Evolutionary conservation across 1,140 invertebrate species (phyloP).

Genomic region (Drosophila mauritiana): DNA sequence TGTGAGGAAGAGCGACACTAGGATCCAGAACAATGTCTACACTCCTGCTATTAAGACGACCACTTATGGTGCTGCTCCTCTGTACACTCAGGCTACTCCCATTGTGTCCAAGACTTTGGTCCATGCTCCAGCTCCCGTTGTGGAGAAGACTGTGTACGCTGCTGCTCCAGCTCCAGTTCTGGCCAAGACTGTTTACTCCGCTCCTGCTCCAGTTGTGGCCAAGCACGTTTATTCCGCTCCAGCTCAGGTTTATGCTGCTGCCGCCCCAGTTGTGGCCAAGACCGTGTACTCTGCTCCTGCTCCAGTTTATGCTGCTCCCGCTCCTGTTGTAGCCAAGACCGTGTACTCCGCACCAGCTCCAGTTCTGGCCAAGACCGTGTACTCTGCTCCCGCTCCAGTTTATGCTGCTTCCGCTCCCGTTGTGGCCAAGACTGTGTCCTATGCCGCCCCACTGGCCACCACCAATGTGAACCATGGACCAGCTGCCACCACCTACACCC

Average conservation of each 20-base stretch:
- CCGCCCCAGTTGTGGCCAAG: constrained; percentile 67
- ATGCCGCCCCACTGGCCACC: constrained; percentile 85
- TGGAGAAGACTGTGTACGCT: constrained; percentile 49
- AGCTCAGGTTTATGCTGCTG: constrained; percentile 65
- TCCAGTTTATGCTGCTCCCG: constrained; percentile 71
- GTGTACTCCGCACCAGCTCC: constrained; percentile 86
- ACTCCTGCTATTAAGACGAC: constrained; percentile 75
- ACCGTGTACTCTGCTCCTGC: constrained; percentile 85
- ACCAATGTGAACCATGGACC: constrained; percentile 79
- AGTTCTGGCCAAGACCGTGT: constrained; percentile 57
- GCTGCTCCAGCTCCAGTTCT: constrained; percentile 30
- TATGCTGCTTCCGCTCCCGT: constrained; percentile 45
- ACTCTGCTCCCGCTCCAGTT: constrained; percentile 84
- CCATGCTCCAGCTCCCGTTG: constrained; percentile 73
- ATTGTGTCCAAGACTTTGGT: constrained; percentile 53
- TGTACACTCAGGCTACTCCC: constrained; percentile 71
- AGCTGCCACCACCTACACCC: constrained; percentile 73
- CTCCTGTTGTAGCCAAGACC: constrained; percentile 76
- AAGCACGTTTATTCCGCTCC: constrained; percentile 35
- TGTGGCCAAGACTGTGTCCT: constrained; percentile 85
- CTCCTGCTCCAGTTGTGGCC: constrained; percentile 75
- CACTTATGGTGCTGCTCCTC: constrained; percentile 63
- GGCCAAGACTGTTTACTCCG: constrained; percentile 84
- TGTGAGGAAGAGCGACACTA: constrained; percentile 87
- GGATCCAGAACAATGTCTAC: constrained; percentile 84